Percentiles rank a stretch among this genome's conserved stretches.
These are phyloP conservation scores for Clivina fossor DNA, from an alignment of 2,888 invertebrate species.

Conservation along the genomic window DNA sequence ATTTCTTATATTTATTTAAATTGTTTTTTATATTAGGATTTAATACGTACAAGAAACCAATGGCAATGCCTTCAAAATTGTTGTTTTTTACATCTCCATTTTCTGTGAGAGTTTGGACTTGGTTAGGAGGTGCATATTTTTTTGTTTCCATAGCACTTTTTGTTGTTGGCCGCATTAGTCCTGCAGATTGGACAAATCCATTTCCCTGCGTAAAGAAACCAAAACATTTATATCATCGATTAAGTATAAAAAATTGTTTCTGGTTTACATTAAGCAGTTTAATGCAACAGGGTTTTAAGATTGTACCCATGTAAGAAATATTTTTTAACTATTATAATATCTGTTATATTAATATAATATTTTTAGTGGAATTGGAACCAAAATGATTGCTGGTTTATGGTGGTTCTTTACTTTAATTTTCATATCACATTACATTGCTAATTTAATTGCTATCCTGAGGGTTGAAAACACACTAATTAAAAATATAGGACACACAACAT, in stretches of 20 bases:
- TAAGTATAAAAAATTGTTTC: constrained; percentile 78
- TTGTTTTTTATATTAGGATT: no score
- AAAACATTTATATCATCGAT: constrained; percentile 80
- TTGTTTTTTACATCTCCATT: constrained; percentile 93
- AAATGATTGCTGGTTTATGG: constrained; percentile 85
- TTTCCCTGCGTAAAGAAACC: constrained; percentile 84
- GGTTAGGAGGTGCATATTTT: constrained; percentile 77
- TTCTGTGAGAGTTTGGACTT: constrained; percentile 81
- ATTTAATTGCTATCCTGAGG: constrained; percentile 86
- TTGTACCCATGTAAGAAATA: constrained; percentile 76
- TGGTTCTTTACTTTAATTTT: constrained; percentile 89
- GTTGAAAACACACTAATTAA: constrained; percentile 77
- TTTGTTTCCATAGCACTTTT: constrained; percentile 79
- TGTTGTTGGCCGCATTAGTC: constrained; percentile 76
- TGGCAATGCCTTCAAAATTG: constrained; percentile 79
- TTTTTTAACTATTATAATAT: constrained; percentile 1
- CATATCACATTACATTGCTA: constrained; percentile 86
- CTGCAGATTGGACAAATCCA: constrained; percentile 88
- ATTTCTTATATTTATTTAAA: constrained; percentile 37
- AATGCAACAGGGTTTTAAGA: constrained; percentile 84
- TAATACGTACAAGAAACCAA: constrained; percentile 87
- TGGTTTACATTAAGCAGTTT: constrained; percentile 88
- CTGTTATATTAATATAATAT: constrained; percentile 17
- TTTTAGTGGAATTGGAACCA: constrained; percentile 79
- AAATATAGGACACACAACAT: constrained; percentile 65